These are phyloP conservation scores for Poecilia latipinna DNA, from an alignment of 2,113 vertebrate genomes.

Conservation along the genomic window DNA sequence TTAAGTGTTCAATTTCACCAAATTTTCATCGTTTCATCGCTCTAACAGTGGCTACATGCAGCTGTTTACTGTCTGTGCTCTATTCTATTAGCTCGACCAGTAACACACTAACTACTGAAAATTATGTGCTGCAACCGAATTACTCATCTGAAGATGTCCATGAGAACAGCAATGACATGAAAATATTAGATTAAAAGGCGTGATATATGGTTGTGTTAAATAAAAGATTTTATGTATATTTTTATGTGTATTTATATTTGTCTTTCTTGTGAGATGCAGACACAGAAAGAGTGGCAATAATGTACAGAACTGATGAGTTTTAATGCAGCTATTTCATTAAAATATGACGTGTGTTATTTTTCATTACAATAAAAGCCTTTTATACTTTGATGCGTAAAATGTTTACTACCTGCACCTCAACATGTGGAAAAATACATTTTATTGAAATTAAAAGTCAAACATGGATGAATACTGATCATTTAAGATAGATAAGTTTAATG, in stretches of 20 bases:
- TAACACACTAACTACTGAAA: not conserved
- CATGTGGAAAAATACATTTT: not conserved
- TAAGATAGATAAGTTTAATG: no score
- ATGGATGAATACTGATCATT: no score
- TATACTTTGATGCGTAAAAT: conserved; percentile 44
- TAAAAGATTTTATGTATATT: not conserved
- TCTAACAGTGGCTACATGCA: conserved; percentile 22
- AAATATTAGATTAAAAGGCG: not conserved
- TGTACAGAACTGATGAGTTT: conserved; percentile 65
- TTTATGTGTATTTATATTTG: conserved; percentile 24
- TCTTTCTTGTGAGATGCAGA: conserved; percentile 22
- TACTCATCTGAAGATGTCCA: conserved; percentile 13
- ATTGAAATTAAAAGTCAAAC: no score
- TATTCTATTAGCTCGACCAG: conserved; percentile 16
- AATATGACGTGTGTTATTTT: conserved; percentile 54
- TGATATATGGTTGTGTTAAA: conserved; percentile 3
- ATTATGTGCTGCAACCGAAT: not conserved
- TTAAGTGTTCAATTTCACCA: not conserved
- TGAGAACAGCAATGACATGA: not conserved
- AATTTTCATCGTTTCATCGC: conserved; percentile 20
- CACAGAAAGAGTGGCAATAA: conserved; percentile 50
- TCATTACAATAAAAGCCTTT: conserved; percentile 75
- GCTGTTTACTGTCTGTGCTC: not conserved
- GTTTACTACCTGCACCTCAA: not conserved
- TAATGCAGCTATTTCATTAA: conserved; percentile 30